Percentiles rank a stretch among this genome's conserved stretches.
These are phyloP conservation scores for Coecobrya sp. DNA, from an alignment of 2,888 invertebrate genomes.

Conservation along the genomic window DNA sequence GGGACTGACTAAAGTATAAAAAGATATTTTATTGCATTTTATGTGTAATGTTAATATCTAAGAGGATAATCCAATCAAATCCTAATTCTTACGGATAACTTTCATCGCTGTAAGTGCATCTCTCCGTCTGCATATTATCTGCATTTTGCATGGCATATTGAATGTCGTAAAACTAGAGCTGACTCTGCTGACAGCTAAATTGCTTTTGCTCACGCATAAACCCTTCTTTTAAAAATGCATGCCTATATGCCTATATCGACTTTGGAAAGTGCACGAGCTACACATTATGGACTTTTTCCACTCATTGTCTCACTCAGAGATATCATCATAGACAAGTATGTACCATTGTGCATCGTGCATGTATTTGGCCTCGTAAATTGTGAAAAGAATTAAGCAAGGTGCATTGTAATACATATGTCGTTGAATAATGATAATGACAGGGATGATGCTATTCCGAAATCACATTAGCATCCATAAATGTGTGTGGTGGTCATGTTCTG, in stretches of 20 bases:
- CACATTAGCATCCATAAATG: too few species aligned
- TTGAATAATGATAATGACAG: neutral
- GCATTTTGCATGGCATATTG: neutral
- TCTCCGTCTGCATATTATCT: neutral
- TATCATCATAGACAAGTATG: too few species aligned
- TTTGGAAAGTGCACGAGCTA: too few species aligned
- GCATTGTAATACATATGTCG: neutral
- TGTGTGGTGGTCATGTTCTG: too few species aligned
- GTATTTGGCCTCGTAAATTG: too few species aligned
- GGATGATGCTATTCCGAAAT: too few species aligned
- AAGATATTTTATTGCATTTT: neutral
- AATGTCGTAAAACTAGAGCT: neutral
- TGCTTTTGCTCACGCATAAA: neutral
- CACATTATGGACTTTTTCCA: too few species aligned
- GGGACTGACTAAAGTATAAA: neutral
- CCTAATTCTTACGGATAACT: neutral
- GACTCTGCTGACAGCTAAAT: neutral
- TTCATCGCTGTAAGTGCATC: slow-evolving; percentile 14
- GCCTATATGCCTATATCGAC: neutral
- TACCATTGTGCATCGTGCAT: too few species aligned
- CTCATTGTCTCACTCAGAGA: too few species aligned
- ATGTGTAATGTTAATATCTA: neutral
- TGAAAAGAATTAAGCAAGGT: too few species aligned
- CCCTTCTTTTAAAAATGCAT: neutral
- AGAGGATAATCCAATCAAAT: neutral